These are phyloP conservation scores for Muscidifurax raptorellus DNA, from an alignment of 1,140 invertebrate genomes.

Conservation along the genomic window DNA sequence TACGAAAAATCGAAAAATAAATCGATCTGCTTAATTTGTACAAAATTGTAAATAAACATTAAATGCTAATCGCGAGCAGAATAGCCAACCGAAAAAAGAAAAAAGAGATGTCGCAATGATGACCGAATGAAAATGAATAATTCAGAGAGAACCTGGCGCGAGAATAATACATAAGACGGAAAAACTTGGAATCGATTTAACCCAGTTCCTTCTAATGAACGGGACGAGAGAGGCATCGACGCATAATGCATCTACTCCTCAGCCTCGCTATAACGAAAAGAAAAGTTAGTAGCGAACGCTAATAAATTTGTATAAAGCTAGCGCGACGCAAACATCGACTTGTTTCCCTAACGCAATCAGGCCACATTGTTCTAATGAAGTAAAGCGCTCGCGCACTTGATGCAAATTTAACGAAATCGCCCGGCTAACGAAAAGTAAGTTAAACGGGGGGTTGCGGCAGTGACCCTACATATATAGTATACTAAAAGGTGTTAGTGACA, in stretches of 20 bases:
- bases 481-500: conserved; percentile 5
- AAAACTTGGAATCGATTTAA: not conserved
- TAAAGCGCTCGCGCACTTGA: not conserved
- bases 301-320: not conserved
- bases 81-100: not conserved
- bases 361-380: not conserved
- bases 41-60: not conserved
- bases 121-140: not conserved
- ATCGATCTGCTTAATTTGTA: not conserved
- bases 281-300: conserved; percentile 8
- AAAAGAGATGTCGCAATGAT: not conserved
- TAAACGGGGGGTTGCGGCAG: not conserved
- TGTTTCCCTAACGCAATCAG: not conserved
- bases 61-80: not conserved
- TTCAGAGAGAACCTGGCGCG: not conserved
- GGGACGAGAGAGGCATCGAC: not conserved
- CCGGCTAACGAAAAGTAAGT: conserved; percentile 4
- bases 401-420: conserved; percentile 22
- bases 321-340: not conserved
- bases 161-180: not conserved
- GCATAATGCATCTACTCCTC: not conserved
- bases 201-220: not conserved
- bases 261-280: not conserved
- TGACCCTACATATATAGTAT: not conserved
- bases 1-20: too few relatives aligned